phyloP scores from a whole-genome alignment of 2,797 vertebrate species.

The Martes flavigula region DNA sequence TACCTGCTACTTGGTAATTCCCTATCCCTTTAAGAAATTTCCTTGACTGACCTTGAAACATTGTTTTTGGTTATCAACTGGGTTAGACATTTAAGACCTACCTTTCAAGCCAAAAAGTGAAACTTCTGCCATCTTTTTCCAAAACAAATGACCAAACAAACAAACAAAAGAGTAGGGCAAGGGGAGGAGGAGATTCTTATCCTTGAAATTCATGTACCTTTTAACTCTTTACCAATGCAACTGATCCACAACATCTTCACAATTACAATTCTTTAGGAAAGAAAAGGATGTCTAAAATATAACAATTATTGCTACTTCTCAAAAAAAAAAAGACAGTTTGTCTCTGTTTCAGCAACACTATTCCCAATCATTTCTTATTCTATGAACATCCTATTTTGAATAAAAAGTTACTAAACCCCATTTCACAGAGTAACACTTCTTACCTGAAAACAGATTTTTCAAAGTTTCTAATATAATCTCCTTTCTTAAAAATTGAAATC shows the following conservation, averaged over 20 bases:
- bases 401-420: conserved; percentile 1
- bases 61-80: background rate
- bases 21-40: background rate
- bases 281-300: background rate
- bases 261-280: conserved; percentile 2
- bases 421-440: background rate
- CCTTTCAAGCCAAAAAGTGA: background rate
- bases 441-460: background rate
- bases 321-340: background rate
- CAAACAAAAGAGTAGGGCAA: background rate
- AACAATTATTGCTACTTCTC: background rate
- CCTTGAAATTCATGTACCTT: background rate
- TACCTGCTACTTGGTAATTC: background rate
- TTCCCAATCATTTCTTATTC: conserved; percentile 11
- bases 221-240: background rate
- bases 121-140: background rate
- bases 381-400: background rate
- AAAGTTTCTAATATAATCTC: background rate
- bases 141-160: background rate
- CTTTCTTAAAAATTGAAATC: conserved; percentile 20
- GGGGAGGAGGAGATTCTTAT: background rate
- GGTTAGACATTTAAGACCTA: background rate
- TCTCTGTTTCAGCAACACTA: background rate
- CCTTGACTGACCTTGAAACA: background rate
- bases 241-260: background rate